Percentiles rank a stretch among this genome's conserved stretches.
Evolutionary conservation across 1,140 invertebrate species (phyloP).

Genomic region (Sarcophaga peregrina): DNA sequence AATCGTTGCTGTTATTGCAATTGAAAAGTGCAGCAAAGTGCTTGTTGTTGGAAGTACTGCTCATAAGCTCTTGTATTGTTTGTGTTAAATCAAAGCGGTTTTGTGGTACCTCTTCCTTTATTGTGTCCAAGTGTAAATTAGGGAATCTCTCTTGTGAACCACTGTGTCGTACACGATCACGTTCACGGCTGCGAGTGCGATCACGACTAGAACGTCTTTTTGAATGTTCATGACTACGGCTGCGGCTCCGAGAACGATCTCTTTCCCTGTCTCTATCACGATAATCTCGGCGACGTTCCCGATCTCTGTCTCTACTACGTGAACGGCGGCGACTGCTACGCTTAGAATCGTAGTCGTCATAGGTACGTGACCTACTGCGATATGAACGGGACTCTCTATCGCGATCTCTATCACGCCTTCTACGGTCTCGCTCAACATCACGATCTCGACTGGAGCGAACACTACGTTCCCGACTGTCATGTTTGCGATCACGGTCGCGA

Average conservation of each 20-base stretch:
- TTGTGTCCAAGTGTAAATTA: conserved; percentile 56
- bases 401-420: conserved; percentile 62
- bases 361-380: conserved; percentile 68
- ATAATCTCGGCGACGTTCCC: conserved; percentile 62
- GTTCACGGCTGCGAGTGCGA: conserved; percentile 60
- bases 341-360: conserved; percentile 59
- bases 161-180: conserved; percentile 65
- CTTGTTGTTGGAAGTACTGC: conserved; percentile 67
- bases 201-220: conserved; percentile 7
- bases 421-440: conserved; percentile 55
- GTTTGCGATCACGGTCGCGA: conserved; percentile 50
- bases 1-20: conserved; percentile 67
- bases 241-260: conserved; percentile 45
- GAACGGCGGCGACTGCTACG: conserved; percentile 61
- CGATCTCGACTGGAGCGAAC: conserved; percentile 64
- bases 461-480: conserved; percentile 50
- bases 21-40: conserved; percentile 67
- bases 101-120: conserved; percentile 58
- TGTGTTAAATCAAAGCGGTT: conserved; percentile 62
- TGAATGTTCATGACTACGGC: conserved; percentile 56
- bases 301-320: conserved; percentile 60
- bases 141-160: conserved; percentile 55
- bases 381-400: conserved; percentile 61
- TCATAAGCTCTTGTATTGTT: conserved; percentile 63
- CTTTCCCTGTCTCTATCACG: conserved; percentile 58